Percentiles rank a stretch among this genome's conserved stretches.
These are phyloP conservation scores for Ara ararauna DNA, from an alignment of 2,797 vertebrate species.

Conservation along the genomic window DNA sequence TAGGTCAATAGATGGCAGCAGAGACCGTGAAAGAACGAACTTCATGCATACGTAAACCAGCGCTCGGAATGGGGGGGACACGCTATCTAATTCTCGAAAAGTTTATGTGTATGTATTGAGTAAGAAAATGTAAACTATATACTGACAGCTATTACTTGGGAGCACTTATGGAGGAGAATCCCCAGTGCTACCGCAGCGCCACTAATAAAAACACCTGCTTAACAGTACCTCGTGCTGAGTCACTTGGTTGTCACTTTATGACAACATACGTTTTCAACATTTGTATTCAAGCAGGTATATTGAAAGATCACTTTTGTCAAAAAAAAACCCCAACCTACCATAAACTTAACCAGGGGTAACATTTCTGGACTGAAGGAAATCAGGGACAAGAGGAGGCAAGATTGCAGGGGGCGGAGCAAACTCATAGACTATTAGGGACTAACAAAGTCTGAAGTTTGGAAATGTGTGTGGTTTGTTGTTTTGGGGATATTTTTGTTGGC, in stretches of 20 bases:
- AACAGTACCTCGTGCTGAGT: neutral
- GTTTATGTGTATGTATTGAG: neutral
- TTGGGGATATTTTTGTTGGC: neutral
- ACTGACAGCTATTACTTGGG: neutral
- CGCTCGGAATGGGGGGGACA: neutral
- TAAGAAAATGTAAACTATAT: neutral
- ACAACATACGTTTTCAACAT: neutral
- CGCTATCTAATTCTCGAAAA: neutral
- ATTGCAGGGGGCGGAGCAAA: neutral
- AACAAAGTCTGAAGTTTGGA: neutral
- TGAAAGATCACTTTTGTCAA: neutral
- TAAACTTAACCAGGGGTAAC: neutral
- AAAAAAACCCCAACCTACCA: neutral
- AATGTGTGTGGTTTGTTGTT: neutral
- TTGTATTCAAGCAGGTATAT: neutral
- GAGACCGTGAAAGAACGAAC: neutral
- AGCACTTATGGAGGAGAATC: neutral
- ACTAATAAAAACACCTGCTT: neutral
- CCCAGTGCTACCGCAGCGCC: neutral
- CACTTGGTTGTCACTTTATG: neutral
- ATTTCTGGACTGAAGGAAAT: neutral
- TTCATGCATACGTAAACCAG: neutral
- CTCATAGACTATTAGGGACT: neutral
- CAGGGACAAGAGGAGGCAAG: neutral
- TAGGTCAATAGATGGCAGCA: neutral